Evolutionary conservation across 2,888 invertebrate genomes (phyloP), one percentile per base, ranked within the genome.

Genomic region (Pardosa pseudoannulata): DNA sequence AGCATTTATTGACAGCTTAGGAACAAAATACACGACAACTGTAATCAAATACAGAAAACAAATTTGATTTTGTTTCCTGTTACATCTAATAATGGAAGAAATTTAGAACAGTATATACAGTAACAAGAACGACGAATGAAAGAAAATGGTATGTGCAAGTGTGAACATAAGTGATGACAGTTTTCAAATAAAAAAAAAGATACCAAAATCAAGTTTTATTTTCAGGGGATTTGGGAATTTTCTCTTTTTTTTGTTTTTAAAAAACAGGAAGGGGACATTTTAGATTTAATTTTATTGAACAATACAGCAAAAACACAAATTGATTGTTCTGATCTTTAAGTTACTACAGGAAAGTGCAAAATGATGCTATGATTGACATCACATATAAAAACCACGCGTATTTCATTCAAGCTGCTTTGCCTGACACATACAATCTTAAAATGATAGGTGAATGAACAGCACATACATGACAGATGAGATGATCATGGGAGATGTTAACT

Each of bases 391-490:
- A 68, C 78, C 83, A 78, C 39, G 78, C 50, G 72, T 78, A 83
- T 83, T 83, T 83, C 72, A 83, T 78, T 78, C 83, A 78, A 67
- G 83, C 83, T 83, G 83, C 67, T 50, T 65, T 83, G 78, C 83
- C 76, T 72, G 70, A 28, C 56, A 83, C 78, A 83, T 75, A 76
- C 68, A 83, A 83, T 83, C 83, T 83, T 68, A 73, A 83, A 73
- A 83, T 83, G 83, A 83, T 64, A 67, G 83, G 78, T 83, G 83
- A 82, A 78, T 73, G 65, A 83, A 83, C 78, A 76, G 65, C 83
- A 78, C 83, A 83, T 67, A 83, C 50, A 78, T 83, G 83, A 78
- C 72, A 83, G 83, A 83, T 83, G 83, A 83, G 83, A 83, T 83
- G 83, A 83, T 5, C 28, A 79, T 73, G 83, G 83, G 83, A 83